Evolutionary conservation across 2,888 invertebrate species (phyloP).

Genomic region (Notodromas monacha): DNA sequence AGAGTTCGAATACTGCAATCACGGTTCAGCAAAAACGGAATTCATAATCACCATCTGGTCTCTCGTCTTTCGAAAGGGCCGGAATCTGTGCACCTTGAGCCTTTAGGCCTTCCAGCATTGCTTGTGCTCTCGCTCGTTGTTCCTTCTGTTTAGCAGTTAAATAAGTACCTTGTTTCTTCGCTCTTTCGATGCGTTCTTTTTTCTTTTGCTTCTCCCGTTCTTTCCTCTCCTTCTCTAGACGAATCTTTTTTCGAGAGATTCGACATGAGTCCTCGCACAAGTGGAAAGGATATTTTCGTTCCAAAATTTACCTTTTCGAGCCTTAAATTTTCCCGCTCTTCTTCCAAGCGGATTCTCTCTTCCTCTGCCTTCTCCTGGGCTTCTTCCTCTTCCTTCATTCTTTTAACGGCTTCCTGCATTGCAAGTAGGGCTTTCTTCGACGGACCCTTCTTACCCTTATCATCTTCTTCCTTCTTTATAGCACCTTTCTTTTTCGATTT

Average conservation of each 20-base stretch:
- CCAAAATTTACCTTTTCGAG: conserved; percentile 13
- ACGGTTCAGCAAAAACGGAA: no score
- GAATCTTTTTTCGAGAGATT: no score
- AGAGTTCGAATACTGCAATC: no score
- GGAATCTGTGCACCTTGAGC: conserved; percentile 57
- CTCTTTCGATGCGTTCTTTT: conserved; percentile 59
- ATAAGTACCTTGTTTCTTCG: conserved; percentile 84
- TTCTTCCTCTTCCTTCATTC: conserved; percentile 32
- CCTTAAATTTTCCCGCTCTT: conserved; percentile 22
- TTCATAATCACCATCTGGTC: no score
- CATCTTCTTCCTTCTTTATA: conserved; percentile 14
- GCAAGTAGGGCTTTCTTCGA: conserved; percentile 55
- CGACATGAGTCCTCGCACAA: no score
- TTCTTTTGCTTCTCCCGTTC: conserved; percentile 65
- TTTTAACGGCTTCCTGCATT: conserved; percentile 40
- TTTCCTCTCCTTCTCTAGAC: conserved; percentile 54
- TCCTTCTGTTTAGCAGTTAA: conserved; percentile 74
- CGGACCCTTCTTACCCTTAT: conserved; percentile 25
- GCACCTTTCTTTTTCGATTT: conserved; percentile 10
- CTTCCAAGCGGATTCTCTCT: conserved; percentile 35
- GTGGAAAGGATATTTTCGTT: no score
- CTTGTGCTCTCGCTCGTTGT: conserved; percentile 54
- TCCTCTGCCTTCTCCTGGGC: conserved; percentile 47
- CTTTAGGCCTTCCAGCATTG: conserved; percentile 53
- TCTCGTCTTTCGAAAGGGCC: no score